Evolutionary conservation across 2,113 vertebrate genomes (phyloP), one percentile per base, ranked within the genome.

Genomic region (Tyrannus savana): DNA sequence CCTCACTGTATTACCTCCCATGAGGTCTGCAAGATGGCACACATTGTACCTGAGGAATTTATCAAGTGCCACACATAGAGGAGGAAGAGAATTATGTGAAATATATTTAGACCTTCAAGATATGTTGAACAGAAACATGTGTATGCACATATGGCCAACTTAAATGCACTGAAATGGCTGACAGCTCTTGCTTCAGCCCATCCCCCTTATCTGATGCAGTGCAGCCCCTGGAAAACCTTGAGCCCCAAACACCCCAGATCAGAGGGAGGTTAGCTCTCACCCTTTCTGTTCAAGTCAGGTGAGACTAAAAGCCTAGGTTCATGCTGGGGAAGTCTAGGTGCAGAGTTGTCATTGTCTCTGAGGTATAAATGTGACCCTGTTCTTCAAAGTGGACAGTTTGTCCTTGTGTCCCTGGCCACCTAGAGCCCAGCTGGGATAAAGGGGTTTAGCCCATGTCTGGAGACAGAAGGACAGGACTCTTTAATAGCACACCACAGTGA

Each of bases 271-370:
- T 53, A 84, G 35, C 35, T 72, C 21, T 76, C 74, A 58, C 22
- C 37, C 31, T 53, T 87, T 62, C 60, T 74, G 12, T 60, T 75
- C 52, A 47, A 84, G 63, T 8, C 25, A 68, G 19, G 11, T 11
- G 30, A 64, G 53, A 68, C 39, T 35, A 76, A 75, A 91, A 89
- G 22, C 52, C 41, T 23, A 4, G 14, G 6, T 31, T 39, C 28
- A 15, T 0, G 0, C 71, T 73, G 53, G 5, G 15, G 31, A 78
- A 87, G 8, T 19, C 52, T 63, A 71, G 18, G 25, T 62, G 22
- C 37, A 92, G 63, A 49, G 19, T 16, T 19, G 19, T 28, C 4
- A 0, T 7, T 85, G 37, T 10, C 25, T 35, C 37, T 55, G 42
- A 78, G 62, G 28, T 41, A 3, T 17, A 11, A 46, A 30, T 3